Base-by-base conservation (phyloP, 1,140 invertebrate species). In the Drusus annulatus region DNA sequence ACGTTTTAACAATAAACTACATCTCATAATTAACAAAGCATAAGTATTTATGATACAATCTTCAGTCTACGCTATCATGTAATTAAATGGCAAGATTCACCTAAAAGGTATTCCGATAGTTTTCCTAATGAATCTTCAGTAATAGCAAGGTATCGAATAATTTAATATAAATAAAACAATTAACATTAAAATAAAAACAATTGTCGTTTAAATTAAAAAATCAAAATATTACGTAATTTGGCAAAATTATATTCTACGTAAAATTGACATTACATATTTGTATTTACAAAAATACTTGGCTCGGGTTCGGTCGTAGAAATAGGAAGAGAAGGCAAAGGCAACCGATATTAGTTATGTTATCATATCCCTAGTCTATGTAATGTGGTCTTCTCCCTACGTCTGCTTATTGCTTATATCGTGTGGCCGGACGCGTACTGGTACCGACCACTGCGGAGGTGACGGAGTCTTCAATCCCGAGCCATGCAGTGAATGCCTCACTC, bases 1-100 rank as follows among this genome's bases (percentile, higher is more conserved):
- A 80, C 74, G 80, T 73, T 79, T 79, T 80, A 80, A 80, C 77
- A 77, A 83, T 83, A 83, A 79, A 83, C 82, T 83, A 83, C 82
- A 52, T 81, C 79, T 83, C 76, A 83, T 81, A 78, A 81, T 83
- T 79, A 83, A 83, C 82, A 83, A 83, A 83, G 82, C 82, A 81
- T 83, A 83, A 83, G 31, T 80, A 76, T 83, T 83, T 83, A 83
- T 83, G 77, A 83, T 83, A 83, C 82, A 83, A 79, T 83, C 56
- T 78, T 83, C 82, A 83, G 82, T 83, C 82, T 83, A 83, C 77
- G 71, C 82, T 83, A 81, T 79, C 78, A 51, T 83, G 73, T 81
- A 80, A 83, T 58, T 78, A 76, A 83, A 83, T 83, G 82, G 82
- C 82, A 83, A 83, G 82, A 83, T 80, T 82, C 73, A 63, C 68